Base-by-base conservation (phyloP, 2,797 vertebrate species). In the Amblyraja radiata region DNA sequence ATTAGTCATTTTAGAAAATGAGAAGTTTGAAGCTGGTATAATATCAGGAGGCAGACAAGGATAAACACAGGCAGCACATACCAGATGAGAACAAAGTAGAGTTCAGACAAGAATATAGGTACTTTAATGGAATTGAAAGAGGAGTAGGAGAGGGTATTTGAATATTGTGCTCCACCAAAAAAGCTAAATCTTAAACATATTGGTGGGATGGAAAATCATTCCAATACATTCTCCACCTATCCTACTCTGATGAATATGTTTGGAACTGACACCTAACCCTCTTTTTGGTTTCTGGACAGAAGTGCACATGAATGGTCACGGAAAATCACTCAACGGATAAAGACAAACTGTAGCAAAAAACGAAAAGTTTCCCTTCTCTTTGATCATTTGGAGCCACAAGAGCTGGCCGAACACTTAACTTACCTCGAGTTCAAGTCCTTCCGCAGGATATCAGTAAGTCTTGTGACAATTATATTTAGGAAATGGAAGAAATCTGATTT, bases 391-490 rank as follows among this genome's bases (percentile, higher is more conserved):
- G 98, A 99, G 95, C 98, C 98, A 11, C 97, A 97, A 63, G 98
- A 98, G 94, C 94, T 99, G 91, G 98, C 98, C 0, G 98, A 99
- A 73, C 98, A 99, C 93, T 97, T 98, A 93, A 99, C 97, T 93
- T 98, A 97, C 95, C 97, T 99, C 93, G 98, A 99, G 94, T 99
- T 98, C 94, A 99, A 99, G 95, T 98, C 98, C 90, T 99, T 99
- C 95, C 97, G 98, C 95, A 97, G 97, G 96, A 98, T 99, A 96
- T 97, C 98, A 73, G 98, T 99, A 96, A 95, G 98, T 96, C 93
- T 14, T 68, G 54, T 25, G 0, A 2, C 68, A 71, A 46, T 11
- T 46, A 14, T 73, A 73, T 74, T 54, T 18, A 54, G 25, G 11
- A 54, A 11, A 74, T 54, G 39, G 39, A 13, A 25, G 39, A 39